Evolutionary conservation across 2,113 vertebrate genomes (phyloP).

Genomic region (Geococcyx californianus): DNA sequence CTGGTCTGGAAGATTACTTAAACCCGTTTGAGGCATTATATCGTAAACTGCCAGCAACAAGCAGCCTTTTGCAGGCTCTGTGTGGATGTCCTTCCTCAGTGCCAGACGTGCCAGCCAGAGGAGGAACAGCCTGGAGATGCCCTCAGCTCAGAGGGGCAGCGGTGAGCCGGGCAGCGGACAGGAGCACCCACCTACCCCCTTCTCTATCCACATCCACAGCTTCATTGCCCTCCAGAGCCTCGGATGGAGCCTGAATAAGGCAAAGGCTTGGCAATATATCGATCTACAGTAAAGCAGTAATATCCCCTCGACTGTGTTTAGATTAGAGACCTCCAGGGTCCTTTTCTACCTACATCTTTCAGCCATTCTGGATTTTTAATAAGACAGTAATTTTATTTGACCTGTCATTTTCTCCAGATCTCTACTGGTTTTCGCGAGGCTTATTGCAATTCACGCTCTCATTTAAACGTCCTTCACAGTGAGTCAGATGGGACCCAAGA

Average conservation of each 20-base stretch:
- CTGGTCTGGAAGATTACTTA: conserved; percentile 16
- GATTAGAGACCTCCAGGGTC: conserved; percentile 20
- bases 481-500: background rate
- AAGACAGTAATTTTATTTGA: conserved; percentile 50
- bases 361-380: conserved; percentile 37
- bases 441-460: conserved; percentile 31
- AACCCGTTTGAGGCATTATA: background rate
- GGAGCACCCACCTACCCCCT: background rate
- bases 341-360: conserved; percentile 35
- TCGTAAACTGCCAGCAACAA: background rate
- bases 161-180: background rate
- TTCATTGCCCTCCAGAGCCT: background rate
- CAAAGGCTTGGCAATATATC: background rate
- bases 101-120: background rate
- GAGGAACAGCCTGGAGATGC: background rate
- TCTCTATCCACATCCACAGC: background rate
- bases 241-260: background rate
- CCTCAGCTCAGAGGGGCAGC: background rate
- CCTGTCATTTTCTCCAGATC: conserved; percentile 44
- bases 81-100: background rate
- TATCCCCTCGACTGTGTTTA: conserved; percentile 17
- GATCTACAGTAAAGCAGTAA: background rate
- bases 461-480: conserved; percentile 13
- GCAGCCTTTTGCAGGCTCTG: background rate
- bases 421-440: conserved; percentile 20